These are phyloP conservation scores for Acromyrmex heyeri DNA, from an alignment of 1,140 invertebrate genomes.

Conservation along the genomic window DNA sequence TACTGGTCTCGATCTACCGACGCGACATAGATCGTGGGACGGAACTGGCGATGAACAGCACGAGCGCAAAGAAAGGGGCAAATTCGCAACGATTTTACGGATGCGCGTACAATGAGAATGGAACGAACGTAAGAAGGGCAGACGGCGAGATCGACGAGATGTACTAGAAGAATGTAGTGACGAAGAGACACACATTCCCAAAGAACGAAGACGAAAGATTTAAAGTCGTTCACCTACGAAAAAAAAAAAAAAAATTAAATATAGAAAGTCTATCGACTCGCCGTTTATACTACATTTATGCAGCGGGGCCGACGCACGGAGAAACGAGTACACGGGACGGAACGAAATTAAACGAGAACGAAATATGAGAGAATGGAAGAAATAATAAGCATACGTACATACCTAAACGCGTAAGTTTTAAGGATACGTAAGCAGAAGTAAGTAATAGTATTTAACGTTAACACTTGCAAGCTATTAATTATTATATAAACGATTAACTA, in stretches of 20 bases:
- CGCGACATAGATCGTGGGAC: neutral
- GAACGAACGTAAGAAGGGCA: conserved; percentile 43
- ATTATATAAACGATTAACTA: conserved; percentile 86
- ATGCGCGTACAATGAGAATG: conserved; percentile 39
- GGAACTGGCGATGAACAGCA: conserved; percentile 2
- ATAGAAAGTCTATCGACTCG: conserved; percentile 67
- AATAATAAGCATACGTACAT: conserved; percentile 84
- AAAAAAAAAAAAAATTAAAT: conserved; percentile 1
- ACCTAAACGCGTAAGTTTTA: conserved; percentile 85
- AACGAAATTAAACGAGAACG: conserved; percentile 50
- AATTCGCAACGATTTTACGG: conserved; percentile 57
- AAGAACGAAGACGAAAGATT: conserved; percentile 30
- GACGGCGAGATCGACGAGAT: conserved; percentile 40
- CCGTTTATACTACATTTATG: conserved; percentile 66
- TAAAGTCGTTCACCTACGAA: conserved; percentile 38
- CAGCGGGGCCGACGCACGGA: conserved; percentile 63
- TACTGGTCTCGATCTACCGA: conserved; percentile 34
- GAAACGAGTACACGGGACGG: conserved; percentile 67
- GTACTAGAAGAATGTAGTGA: conserved; percentile 3
- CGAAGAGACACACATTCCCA: conserved; percentile 22
- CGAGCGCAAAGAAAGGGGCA: neutral
- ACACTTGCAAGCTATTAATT: conserved; percentile 86
- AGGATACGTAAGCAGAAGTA: conserved; percentile 85
- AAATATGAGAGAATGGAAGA: conserved; percentile 60
- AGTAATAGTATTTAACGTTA: conserved; percentile 87